Conservation (phyloP, 2,797 vertebrate genomes). For the Heliangelus exortis region DNA sequence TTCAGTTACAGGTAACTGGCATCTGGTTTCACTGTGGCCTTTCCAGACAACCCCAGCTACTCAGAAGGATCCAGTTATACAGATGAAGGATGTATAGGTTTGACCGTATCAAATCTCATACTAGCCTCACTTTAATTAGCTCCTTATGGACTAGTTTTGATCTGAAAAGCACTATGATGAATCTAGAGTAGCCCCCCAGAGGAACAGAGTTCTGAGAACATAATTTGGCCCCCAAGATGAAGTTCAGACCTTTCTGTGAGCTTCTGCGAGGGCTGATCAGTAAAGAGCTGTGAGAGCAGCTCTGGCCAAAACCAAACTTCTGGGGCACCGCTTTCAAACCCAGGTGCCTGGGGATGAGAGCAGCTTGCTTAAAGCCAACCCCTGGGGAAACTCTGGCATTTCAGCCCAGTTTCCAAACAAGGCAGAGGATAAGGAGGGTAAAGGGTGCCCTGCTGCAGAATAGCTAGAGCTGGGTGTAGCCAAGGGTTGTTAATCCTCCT, state of each 20-base stretch:
- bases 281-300: rapidly evolving
- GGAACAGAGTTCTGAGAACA: background rate
- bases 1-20: background rate
- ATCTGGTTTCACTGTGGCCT: background rate
- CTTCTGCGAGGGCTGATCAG: background rate
- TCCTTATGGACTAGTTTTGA: background rate
- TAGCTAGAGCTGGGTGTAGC: background rate
- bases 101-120: background rate
- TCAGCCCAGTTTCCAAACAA: background rate
- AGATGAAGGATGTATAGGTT: background rate
- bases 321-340: background rate
- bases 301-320: background rate
- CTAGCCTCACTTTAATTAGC: background rate
- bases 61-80: background rate
- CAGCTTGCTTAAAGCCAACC: background rate
- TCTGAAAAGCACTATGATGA: background rate
- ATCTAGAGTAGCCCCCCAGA: background rate
- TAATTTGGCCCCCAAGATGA: background rate
- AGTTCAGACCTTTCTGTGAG: background rate
- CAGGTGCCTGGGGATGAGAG: background rate
- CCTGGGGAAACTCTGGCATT: background rate
- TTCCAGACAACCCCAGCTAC: background rate
- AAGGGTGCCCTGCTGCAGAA: background rate
- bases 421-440: rapidly evolving
- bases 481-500: background rate